phyloP scores from a whole-genome alignment of 2,888 invertebrate genomes.

The Rhingia rostrata region DNA sequence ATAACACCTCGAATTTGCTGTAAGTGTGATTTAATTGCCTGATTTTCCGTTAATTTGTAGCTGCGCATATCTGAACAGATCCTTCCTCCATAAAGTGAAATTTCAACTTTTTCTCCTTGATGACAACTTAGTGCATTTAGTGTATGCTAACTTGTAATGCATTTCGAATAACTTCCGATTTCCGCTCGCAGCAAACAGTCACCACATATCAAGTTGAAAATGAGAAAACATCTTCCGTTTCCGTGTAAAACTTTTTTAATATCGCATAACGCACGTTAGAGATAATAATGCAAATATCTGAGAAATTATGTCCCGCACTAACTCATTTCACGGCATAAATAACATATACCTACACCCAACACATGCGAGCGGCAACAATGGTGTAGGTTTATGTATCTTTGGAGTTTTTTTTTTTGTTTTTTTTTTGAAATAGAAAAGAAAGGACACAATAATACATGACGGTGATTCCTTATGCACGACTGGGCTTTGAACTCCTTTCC shows the following conservation, averaged over 20 bases:
- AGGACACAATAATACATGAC: conserved; percentile 73
- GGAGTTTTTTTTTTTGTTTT: conserved; percentile 13
- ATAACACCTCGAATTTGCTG: too few species aligned
- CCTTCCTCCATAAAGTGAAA: not conserved
- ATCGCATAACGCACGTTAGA: conserved; percentile 46
- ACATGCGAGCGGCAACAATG: conserved; percentile 59
- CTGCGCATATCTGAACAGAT: too few species aligned
- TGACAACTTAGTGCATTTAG: not conserved
- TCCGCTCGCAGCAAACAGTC: not conserved
- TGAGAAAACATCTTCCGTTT: conserved; percentile 32
- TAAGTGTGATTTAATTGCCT: too few species aligned
- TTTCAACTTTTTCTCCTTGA: not conserved
- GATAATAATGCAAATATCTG: conserved; percentile 74
- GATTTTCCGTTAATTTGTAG: too few species aligned
- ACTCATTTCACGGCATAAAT: conserved; percentile 67
- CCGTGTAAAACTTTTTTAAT: conserved; percentile 68
- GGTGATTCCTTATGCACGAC: conserved; percentile 65
- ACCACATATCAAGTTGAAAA: not conserved
- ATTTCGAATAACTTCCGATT: conserved; percentile 14
- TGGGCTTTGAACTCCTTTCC: conserved; percentile 71
- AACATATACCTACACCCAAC: conserved; percentile 27
- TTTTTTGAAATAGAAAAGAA: conserved; percentile 31
- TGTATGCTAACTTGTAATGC: not conserved
- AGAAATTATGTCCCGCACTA: conserved; percentile 71
- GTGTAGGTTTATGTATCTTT: conserved; percentile 29